Percentiles rank a stretch among this genome's conserved stretches.
phyloP scores from a whole-genome alignment of 2,888 invertebrate genomes.

The Hemaris fuciformis region DNA sequence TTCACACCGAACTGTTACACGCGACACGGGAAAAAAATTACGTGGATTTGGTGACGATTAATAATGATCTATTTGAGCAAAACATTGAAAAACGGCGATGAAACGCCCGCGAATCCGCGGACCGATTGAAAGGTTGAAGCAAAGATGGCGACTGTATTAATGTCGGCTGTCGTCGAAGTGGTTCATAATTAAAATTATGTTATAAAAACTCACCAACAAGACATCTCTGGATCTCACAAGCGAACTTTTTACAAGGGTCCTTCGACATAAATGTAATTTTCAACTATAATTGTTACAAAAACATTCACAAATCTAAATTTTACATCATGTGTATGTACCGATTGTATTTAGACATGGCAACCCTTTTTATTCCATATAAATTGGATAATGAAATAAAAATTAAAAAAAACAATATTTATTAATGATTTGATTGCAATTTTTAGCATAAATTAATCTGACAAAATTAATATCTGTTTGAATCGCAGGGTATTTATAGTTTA shows the following conservation, averaged over 20 bases:
- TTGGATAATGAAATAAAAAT: not conserved
- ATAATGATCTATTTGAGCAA: constrained; percentile 69
- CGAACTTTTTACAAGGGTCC: constrained; percentile 90
- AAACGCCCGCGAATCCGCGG: constrained; percentile 77
- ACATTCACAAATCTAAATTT: constrained; percentile 52
- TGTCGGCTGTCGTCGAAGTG: constrained; percentile 69
- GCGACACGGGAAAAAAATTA: constrained; percentile 56
- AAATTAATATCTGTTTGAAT: too few species aligned
- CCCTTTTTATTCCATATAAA: constrained; percentile 24
- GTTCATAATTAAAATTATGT: constrained; percentile 60
- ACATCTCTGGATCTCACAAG: constrained; percentile 91
- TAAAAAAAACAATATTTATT: not conserved
- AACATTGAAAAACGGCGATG: constrained; percentile 80
- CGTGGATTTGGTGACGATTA: constrained; percentile 59
- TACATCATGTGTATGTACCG: constrained; percentile 59
- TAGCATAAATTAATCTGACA: too few species aligned
- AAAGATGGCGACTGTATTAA: constrained; percentile 79
- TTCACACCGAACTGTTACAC: constrained; percentile 66
- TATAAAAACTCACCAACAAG: constrained; percentile 83
- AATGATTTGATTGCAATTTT: not conserved
- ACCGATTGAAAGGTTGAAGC: constrained; percentile 76
- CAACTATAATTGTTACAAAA: constrained; percentile 45
- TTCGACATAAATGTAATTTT: constrained; percentile 70
- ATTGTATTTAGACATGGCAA: constrained; percentile 54
- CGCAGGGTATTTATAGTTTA: too few species aligned